Evolutionary conservation across 2,797 vertebrate genomes (phyloP), one percentile per base, ranked within the genome.

Genomic region (Lutjanus argentimaculatus): DNA sequence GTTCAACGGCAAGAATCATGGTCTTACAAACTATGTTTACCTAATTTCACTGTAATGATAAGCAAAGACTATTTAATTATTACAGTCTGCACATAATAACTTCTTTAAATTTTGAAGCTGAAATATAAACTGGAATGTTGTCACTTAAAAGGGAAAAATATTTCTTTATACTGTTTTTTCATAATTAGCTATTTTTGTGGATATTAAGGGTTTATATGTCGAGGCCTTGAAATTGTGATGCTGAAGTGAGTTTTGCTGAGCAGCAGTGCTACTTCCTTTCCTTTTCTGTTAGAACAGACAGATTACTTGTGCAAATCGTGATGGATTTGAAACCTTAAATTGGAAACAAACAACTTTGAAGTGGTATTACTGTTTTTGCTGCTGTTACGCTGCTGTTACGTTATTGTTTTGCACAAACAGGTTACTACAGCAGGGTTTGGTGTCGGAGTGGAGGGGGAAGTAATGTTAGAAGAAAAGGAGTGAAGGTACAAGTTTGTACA

Each of bases 111-210:
- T 67, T 67, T 48, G 1, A 45, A 42, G 16, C 57, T 59, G 9
- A 42, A 75, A 69, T 46, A 42, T 15, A 11, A 1, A 43, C 72
- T 30, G 36, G 1, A 9, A 62, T 46, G 80, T 80, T 67, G 13
- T 52, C 17, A 74, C 55, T 21, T 57, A 42, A 25, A 59, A 74
- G 42, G 43, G 11, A 53, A 4, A 19, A n/a, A 15, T 7, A 46
- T 62, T 46, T 36, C 1, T 25, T 48, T 6, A 5, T 55, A 14
- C 13, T 49, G 9, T 62, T 45, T 17, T 66, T 43, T 11, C n/a
- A 36, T 5, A 40, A 14, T 21, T 4, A 15, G 7, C 4, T 49
- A 19, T 72, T 75, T 70, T 45, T 62, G 4, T 45, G 19, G 19
- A 7, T 16, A 8, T 57, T 17, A 17, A 66, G 2, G 7, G 15